phyloP scores from a whole-genome alignment of 2,888 invertebrate genomes.

The Anticlea derivata region DNA sequence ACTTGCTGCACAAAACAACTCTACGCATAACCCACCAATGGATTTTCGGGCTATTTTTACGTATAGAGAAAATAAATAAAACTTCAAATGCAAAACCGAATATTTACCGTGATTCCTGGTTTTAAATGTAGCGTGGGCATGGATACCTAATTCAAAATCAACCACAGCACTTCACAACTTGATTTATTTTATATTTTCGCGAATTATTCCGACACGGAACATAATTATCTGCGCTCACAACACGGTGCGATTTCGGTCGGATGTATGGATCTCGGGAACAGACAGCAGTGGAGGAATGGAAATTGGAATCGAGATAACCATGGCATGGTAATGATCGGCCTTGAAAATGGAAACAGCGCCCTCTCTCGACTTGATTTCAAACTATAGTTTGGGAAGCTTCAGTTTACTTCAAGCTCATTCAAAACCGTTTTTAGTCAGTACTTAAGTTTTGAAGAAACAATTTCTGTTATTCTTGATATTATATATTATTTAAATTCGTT shows the following conservation, averaged over 20 bases:
- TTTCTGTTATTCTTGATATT: no score
- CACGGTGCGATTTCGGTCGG: slow-evolving; percentile 76
- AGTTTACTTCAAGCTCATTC: neutral
- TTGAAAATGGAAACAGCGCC: slow-evolving; percentile 42
- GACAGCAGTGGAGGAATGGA: slow-evolving; percentile 15
- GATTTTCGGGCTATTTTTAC: slow-evolving; percentile 20
- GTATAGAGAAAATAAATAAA: slow-evolving; percentile 1
- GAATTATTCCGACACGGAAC: slow-evolving; percentile 68
- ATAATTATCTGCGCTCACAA: slow-evolving; percentile 59
- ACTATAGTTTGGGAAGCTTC: slow-evolving; percentile 14
- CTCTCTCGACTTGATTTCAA: slow-evolving; percentile 39
- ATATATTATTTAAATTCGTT: no score
- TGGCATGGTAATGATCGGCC: slow-evolving; percentile 65
- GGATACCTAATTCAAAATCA: slow-evolving; percentile 48
- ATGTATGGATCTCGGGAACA: slow-evolving; percentile 38
- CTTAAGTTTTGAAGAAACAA: no score
- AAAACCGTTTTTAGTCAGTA: neutral
- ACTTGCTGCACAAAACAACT: slow-evolving; percentile 14
- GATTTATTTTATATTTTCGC: slow-evolving; percentile 37
- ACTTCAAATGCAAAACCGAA: slow-evolving; percentile 38
- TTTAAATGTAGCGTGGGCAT: slow-evolving; percentile 81
- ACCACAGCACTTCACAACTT: slow-evolving; percentile 65
- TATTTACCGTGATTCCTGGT: slow-evolving; percentile 74
- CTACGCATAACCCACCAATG: slow-evolving; percentile 4
- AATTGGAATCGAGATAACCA: no score